Conservation (phyloP, 2,113 vertebrate species). For the Zapornia atra region DNA sequence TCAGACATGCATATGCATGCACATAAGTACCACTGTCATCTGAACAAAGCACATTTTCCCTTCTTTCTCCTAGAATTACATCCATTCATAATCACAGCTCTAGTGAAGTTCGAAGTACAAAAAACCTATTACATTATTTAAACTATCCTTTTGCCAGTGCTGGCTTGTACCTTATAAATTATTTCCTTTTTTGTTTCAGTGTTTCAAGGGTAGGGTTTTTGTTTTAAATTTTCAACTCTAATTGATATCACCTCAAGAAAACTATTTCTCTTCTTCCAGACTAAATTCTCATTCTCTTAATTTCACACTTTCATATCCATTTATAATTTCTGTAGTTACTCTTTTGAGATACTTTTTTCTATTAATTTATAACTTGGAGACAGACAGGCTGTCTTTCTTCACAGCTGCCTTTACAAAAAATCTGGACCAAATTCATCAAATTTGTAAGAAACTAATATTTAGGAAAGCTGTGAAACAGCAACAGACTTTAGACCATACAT, state of each 20-base stretch:
- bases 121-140: conserved; percentile 38
- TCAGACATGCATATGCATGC: neutral
- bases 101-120: neutral
- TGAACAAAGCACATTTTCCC: neutral
- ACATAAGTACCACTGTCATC: neutral
- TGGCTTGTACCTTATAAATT: neutral
- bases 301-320: neutral
- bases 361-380: neutral
- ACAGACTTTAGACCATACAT: neutral
- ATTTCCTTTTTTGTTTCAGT: neutral
- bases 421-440: neutral
- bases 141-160: neutral
- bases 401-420: neutral
- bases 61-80: conserved; percentile 29
- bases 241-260: neutral
- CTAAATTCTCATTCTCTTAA: neutral
- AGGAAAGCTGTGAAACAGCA: neutral
- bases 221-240: neutral
- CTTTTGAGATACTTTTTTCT: neutral
- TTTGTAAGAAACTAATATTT: neutral
- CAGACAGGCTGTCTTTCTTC: neutral
- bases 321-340: neutral
- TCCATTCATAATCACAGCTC: conserved; percentile 9
- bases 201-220: neutral
- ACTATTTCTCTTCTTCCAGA: neutral